Conservation (phyloP, 2,888 invertebrate species). For the Leptinotarsa rubiginosa region DNA sequence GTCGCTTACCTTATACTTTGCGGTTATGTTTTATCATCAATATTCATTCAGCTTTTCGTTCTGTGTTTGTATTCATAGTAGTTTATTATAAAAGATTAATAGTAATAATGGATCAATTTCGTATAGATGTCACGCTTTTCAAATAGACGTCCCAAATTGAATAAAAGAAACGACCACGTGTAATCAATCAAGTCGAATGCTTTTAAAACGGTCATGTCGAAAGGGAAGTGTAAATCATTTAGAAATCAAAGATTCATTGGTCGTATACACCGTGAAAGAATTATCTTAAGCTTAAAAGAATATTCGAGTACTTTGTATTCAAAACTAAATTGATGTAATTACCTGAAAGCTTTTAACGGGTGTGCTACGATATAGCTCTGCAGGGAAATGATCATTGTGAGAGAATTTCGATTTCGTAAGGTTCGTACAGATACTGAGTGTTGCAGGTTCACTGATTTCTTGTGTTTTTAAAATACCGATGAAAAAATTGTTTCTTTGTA, state of each 20-base stretch:
- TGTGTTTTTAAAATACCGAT: too few relatives aligned
- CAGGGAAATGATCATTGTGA: neutral
- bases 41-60: neutral
- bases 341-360: constrained; percentile 24
- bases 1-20: too few relatives aligned
- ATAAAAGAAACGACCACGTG: constrained; percentile 12
- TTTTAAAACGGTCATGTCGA: constrained; percentile 15
- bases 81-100: constrained; percentile 32
- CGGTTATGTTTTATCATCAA: neutral
- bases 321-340: constrained; percentile 22
- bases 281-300: constrained; percentile 11
- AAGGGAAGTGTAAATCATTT: constrained; percentile 5
- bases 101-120: constrained; percentile 7
- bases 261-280: constrained; percentile 4
- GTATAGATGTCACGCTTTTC: neutral
- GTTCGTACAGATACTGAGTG: constrained; percentile 14
- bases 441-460: neutral
- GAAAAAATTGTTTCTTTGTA: too few relatives aligned
- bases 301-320: constrained; percentile 20
- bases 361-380: constrained; percentile 11
- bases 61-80: neutral
- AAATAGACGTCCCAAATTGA: constrained; percentile 2
- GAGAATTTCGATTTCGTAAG: constrained; percentile 6
- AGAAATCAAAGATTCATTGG: constrained; percentile 15
- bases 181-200: constrained; percentile 12